Evolutionary conservation across 2,888 invertebrate species (phyloP), one percentile per base, ranked within the genome.

Genomic region (Acleris holmiana): DNA sequence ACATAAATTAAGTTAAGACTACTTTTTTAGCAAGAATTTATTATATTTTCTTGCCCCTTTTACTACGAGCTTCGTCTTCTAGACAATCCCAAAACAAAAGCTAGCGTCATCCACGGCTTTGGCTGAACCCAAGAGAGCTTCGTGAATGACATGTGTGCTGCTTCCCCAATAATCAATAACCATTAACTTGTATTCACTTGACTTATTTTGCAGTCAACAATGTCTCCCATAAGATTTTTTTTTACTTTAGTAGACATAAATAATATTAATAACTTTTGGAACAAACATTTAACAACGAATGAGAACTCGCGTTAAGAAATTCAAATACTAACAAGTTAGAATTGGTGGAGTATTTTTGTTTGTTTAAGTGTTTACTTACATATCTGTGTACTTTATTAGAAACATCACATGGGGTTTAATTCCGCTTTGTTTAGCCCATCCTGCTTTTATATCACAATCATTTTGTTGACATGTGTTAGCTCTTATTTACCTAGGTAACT

Each of bases 1-100:
- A 78, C 19, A 19, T 55, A 55, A 58, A 55, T 65, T 55, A 60
- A 13, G n/a, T 18, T 65, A 60, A 55, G 41, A 53, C 29, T 50
- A 50, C 10, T 47, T 60, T 76, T 82, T 79, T 75, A 74, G 71
- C 74, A 79, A 80, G 75, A 72, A 75, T 74, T n/a, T 60, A 10
- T 13, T 76, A 73, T 79, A 77, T 80, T 79, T 77, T 76, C 71
- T 68, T 76, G 77, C 73, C 71, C 74, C 72, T 71, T 76, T 68
- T 76, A 60, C 44, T 17, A 44, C 60, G 64, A 67, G 69, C 51
- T 49, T 51, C 63, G 50, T 58, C 67, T 35, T 65, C 18, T 23
- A 54, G 44, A n/a, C 44, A 44, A 44, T n/a, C 5, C 17, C 10
- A 53, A n/a, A 17, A 25, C 21, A 50, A 15, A 15, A 19, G 44